These are phyloP conservation scores for Noctua pronuba DNA, from an alignment of 2,888 invertebrate genomes.

Conservation along the genomic window DNA sequence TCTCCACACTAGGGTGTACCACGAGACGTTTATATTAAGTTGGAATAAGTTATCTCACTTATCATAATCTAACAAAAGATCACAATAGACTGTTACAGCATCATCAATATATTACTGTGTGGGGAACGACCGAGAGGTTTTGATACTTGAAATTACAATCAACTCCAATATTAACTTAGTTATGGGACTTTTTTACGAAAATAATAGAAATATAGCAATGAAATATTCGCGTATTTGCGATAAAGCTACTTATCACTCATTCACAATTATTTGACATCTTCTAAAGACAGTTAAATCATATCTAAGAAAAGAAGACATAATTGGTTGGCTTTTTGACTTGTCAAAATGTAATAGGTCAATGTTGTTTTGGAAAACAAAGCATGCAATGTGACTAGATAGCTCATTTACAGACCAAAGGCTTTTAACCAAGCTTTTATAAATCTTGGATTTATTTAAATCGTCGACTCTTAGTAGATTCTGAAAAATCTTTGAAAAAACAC, in stretches of 20 bases:
- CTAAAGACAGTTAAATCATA: neutral
- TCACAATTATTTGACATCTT: neutral
- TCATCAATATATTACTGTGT: conserved; percentile 87
- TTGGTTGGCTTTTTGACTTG: neutral
- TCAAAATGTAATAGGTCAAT: neutral
- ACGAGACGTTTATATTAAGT: conserved; percentile 84
- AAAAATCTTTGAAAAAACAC: neutral
- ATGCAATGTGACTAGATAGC: no score
- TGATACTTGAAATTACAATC: conserved; percentile 75
- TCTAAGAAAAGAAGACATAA: neutral
- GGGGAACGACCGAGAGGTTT: conserved; percentile 50
- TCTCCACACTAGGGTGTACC: conserved; percentile 77
- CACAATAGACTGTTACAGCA: conserved; percentile 89
- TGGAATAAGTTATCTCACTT: conserved; percentile 89
- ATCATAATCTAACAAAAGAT: conserved; percentile 90
- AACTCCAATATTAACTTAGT: neutral
- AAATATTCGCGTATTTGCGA: neutral
- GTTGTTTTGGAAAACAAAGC: neutral
- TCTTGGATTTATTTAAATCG: no score
- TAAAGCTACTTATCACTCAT: neutral
- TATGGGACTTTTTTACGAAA: neutral
- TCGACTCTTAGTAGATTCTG: neutral
- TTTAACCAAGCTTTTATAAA: neutral
- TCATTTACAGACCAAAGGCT: no score
- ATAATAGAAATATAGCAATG: neutral